These are phyloP conservation scores for Leptura quadrifasciata DNA, from an alignment of 2,888 invertebrate species.

Conservation along the genomic window DNA sequence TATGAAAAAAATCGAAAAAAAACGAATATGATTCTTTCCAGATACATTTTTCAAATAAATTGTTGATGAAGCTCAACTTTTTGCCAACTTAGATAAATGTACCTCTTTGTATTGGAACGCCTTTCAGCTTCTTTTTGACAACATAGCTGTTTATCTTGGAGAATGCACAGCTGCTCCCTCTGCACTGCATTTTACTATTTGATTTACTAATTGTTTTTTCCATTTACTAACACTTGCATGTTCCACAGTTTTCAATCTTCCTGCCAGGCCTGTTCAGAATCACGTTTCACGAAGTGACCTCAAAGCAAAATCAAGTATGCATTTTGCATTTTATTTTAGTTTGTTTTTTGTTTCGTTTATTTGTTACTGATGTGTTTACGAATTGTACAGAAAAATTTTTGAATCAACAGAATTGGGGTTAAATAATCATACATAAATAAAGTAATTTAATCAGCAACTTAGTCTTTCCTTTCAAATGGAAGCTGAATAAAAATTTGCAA, in stretches of 20 bases:
- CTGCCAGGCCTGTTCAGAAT: conserved; percentile 67
- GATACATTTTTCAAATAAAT: no score
- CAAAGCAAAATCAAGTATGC: conserved; percentile 73
- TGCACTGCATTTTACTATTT: conserved; percentile 32
- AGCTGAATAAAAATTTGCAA: no score
- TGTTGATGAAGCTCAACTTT: neutral
- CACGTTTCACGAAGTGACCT: conserved; percentile 68
- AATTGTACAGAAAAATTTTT: neutral
- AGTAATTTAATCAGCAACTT: no score
- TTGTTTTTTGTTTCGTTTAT: neutral
- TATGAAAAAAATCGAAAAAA: no score
- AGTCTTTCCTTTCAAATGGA: no score
- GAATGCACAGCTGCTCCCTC: conserved; percentile 31
- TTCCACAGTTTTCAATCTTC: conserved; percentile 64
- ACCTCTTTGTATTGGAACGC: neutral
- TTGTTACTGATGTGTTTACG: neutral
- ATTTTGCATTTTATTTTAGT: conserved; percentile 45
- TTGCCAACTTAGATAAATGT: neutral
- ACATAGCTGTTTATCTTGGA: conserved; percentile 9
- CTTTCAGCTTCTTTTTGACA: conserved; percentile 17
- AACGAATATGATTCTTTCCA: no score
- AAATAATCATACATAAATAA: no score
- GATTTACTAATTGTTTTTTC: conserved; percentile 10
- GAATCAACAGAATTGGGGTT: no score
- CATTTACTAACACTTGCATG: conserved; percentile 59